Base-by-base conservation (phyloP, 2,113 vertebrate species). In the Brachirus orientalis region DNA sequence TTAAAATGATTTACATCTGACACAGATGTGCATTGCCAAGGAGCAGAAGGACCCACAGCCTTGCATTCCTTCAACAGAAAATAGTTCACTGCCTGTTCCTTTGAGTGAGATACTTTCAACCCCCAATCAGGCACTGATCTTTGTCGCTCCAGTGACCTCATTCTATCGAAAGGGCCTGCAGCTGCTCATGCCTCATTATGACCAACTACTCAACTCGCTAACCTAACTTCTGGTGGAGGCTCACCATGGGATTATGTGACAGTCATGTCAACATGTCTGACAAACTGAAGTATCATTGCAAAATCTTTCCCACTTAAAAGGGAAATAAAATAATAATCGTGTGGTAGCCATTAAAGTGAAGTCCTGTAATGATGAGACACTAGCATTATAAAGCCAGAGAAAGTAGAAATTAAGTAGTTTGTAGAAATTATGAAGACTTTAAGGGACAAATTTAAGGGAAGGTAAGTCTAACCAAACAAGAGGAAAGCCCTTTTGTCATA, bases 1-100 rank as follows among this genome's bases (percentile, higher is more conserved):
- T 93, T 90, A 84, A 85, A 84, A 82, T 86, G 86, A 91, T 90
- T 91, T 90, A 90, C 92, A 88, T 85, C 74, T 64, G 88, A 90
- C 80, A 82, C 38, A 77, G 84, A 80, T 69, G 54, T 64, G 72
- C 48, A 57, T 62, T 75, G 75, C 69, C 47, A 72, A 85, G 40
- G 56, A 85, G 70, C 64, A 71, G 69, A 43, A 72, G 63, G 58
- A 62, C 71, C 55, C 35, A 56, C 68, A 57, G 75, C 55, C 41
- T 75, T 33, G 65, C 77, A 86, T 88, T 88, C 74, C 78, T 86
- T 84, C 87, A 84, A 87, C 78, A 74, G 83, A 87, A 84, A 90
- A 79, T 75, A 79, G 84, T 88, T 87, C 86, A 71, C 78, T 63
- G 69, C 47, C 62, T 40, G 77, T 72, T 76, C 86, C 85, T 82